Percentiles rank a stretch among this genome's conserved stretches.
These are phyloP conservation scores for Enhydra lutris DNA, from an alignment of 2,113 vertebrate genomes.

Conservation along the genomic window DNA sequence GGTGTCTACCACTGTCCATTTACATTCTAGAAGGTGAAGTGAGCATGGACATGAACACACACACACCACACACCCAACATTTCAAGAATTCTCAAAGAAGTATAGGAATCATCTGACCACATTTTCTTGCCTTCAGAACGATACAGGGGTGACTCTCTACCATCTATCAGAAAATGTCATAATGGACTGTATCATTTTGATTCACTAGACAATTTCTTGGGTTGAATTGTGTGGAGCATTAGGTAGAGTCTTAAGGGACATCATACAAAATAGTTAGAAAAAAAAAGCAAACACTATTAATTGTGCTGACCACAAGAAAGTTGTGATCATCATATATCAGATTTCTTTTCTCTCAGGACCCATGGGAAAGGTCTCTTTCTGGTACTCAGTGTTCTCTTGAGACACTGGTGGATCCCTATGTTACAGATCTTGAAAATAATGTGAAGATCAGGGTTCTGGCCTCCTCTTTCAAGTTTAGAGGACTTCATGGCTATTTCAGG, in stretches of 20 bases:
- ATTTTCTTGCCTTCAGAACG: background rate
- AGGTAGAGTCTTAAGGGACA: background rate
- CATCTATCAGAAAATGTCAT: background rate
- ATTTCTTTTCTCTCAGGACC: background rate
- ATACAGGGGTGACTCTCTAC: background rate
- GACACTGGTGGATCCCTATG: background rate
- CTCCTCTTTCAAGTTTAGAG: background rate
- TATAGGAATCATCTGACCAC: background rate
- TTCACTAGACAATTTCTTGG: background rate
- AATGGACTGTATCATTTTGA: background rate
- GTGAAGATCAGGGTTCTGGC: background rate
- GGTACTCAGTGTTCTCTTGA: background rate
- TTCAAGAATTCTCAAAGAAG: background rate
- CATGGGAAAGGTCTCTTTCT: background rate
- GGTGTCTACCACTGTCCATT: background rate
- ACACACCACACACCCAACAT: background rate
- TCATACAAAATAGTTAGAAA: background rate
- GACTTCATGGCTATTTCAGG: background rate
- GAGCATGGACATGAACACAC: rapidly evolving
- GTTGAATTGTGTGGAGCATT: background rate
- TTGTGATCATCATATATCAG: background rate
- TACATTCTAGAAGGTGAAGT: background rate
- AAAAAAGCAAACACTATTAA: background rate
- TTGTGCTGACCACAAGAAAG: background rate
- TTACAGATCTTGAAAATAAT: background rate